A percentile compares a stretch with the other conserved stretches of the same genome.
Evolutionary conservation across 2,797 vertebrate genomes (phyloP).

Genomic region (Craterocephalus amniculus): DNA sequence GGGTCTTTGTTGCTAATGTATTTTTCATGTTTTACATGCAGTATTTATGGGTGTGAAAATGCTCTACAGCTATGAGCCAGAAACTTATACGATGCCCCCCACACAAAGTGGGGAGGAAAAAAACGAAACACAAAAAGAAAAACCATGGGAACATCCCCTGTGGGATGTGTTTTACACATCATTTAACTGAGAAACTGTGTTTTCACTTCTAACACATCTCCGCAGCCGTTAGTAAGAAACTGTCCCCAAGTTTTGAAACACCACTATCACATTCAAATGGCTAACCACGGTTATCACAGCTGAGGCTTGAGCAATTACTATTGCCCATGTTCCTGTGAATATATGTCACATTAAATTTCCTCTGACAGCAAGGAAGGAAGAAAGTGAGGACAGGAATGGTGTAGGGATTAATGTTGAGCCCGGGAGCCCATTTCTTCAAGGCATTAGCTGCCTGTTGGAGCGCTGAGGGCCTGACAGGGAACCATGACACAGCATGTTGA

Average conservation of each 20-base stretch:
- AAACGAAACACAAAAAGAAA: not conserved
- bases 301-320: slow-evolving; percentile 76
- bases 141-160: slow-evolving; percentile 32
- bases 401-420: slow-evolving; percentile 77
- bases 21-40: slow-evolving; percentile 47
- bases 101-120: not conserved
- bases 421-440: slow-evolving; percentile 73
- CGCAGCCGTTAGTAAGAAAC: slow-evolving; percentile 68
- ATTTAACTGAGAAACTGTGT: slow-evolving; percentile 78
- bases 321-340: slow-evolving; percentile 75
- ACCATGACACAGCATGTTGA: slow-evolving; percentile 69
- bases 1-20: slow-evolving; percentile 24
- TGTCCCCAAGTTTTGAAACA: slow-evolving; percentile 48
- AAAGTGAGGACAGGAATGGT: slow-evolving; percentile 70
- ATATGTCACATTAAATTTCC: slow-evolving; percentile 80
- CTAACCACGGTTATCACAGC: slow-evolving; percentile 67
- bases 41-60: slow-evolving; percentile 56
- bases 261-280: slow-evolving; percentile 50
- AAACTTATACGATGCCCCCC: slow-evolving; percentile 36
- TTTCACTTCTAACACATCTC: slow-evolving; percentile 69
- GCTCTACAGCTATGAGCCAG: slow-evolving; percentile 37
- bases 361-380: slow-evolving; percentile 67
- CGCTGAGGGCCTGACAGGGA: slow-evolving; percentile 73
- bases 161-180: slow-evolving; percentile 69
- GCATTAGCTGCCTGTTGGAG: slow-evolving; percentile 80